These are phyloP conservation scores for Sarotherodon lohbergeri DNA, from an alignment of 2,113 vertebrate species.

Conservation along the genomic window DNA sequence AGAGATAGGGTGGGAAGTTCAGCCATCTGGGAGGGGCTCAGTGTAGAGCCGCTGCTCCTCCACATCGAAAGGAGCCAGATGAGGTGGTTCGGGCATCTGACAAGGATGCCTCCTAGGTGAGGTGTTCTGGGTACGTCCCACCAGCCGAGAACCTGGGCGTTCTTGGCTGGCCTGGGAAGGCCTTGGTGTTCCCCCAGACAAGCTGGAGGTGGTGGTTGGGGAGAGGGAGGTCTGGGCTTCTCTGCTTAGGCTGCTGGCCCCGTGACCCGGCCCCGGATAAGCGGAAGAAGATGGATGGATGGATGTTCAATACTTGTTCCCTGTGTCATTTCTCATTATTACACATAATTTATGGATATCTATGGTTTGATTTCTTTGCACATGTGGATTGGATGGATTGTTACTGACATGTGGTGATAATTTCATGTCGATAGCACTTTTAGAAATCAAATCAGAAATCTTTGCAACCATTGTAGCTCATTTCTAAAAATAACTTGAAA, in stretches of 20 bases:
- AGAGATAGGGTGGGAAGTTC: too few relatives aligned
- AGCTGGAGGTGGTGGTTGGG: background rate
- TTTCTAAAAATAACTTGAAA: background rate
- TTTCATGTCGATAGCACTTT: background rate
- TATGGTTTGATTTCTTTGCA: background rate
- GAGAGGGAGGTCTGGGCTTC: background rate
- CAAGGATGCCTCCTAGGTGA: too few relatives aligned
- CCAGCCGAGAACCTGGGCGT: too few relatives aligned
- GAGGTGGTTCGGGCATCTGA: too few relatives aligned
- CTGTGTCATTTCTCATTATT: background rate
- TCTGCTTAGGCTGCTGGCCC: background rate
- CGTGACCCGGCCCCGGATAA: background rate
- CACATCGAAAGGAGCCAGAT: too few relatives aligned
- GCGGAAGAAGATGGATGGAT: background rate
- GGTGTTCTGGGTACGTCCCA: too few relatives aligned
- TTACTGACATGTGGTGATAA: fast-evolving
- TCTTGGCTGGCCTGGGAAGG: too few relatives aligned
- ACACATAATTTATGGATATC: background rate
- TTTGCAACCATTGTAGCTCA: background rate
- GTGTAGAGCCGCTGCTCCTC: too few relatives aligned
- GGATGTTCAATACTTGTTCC: background rate
- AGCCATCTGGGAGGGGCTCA: too few relatives aligned
- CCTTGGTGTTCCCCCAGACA: too few relatives aligned
- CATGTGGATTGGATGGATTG: background rate
- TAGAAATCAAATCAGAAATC: background rate